Percentiles rank a stretch among this genome's conserved stretches.
These are phyloP conservation scores for Chymomyza costata DNA, from an alignment of 1,140 invertebrate genomes.

Conservation along the genomic window DNA sequence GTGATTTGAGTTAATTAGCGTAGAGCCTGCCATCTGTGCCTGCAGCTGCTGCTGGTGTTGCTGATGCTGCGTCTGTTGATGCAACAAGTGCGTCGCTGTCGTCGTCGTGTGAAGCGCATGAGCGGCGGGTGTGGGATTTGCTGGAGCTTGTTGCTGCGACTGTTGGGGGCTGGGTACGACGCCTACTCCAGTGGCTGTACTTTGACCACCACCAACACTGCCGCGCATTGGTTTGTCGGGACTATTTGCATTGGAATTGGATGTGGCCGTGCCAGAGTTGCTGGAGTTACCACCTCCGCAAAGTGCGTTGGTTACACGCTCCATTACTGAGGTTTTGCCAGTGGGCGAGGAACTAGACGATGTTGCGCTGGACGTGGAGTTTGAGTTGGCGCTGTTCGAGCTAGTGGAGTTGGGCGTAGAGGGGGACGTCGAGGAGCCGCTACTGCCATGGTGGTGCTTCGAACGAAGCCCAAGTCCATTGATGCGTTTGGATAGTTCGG, in stretches of 20 bases:
- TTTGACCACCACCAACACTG: conserved; percentile 16
- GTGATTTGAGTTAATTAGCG: conserved; percentile 68
- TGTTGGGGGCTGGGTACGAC: conserved; percentile 7
- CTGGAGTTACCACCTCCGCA: conserved; percentile 80
- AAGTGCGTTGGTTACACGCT: conserved; percentile 88
- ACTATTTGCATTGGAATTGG: conserved; percentile 27
- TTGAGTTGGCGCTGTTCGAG: conserved; percentile 26
- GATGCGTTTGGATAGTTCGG: conserved; percentile 90
- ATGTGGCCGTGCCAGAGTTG: conserved; percentile 51
- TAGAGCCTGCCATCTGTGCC: conserved; percentile 56
- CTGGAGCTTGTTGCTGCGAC: conserved; percentile 10
- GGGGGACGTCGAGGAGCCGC: conserved; percentile 1
- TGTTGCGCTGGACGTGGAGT: conserved; percentile 32
- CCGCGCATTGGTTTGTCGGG: conserved; percentile 63
- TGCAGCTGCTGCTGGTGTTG: conserved; percentile 64
- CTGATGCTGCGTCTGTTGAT: conserved; percentile 45
- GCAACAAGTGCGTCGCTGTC: conserved; percentile 33
- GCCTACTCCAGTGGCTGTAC: conserved; percentile 5
- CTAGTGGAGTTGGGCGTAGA: neutral
- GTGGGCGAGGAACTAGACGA: conserved; percentile 34
- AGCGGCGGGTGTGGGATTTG: neutral
- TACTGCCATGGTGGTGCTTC: conserved; percentile 79
- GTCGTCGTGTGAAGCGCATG: conserved; percentile 32
- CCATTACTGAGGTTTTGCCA: conserved; percentile 84
- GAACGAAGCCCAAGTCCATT: conserved; percentile 87